Conservation (phyloP, 2,888 invertebrate species). For the Chaetoderma sp. region DNA sequence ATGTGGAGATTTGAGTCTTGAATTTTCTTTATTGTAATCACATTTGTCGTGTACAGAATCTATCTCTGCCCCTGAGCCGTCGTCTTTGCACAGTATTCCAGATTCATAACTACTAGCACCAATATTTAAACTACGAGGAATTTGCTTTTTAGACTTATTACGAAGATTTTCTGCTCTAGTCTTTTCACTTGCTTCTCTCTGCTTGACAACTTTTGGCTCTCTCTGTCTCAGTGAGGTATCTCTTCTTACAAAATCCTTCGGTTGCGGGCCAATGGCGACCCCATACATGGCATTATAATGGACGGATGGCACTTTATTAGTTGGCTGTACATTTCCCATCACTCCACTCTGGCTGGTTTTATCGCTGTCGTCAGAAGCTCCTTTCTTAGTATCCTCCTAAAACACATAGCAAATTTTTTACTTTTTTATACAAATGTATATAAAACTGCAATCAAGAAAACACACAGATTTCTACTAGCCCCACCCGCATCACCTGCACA, state of each 20-base stretch:
- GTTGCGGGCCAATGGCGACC: slow-evolving; percentile 32
- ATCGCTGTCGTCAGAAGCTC: too few relatives aligned
- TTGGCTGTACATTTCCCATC: slow-evolving; percentile 1
- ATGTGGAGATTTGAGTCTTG: slow-evolving; percentile 15
- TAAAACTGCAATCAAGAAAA: too few relatives aligned
- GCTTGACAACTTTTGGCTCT: slow-evolving; percentile 23
- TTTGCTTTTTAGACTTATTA: background rate
- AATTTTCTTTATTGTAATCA: slow-evolving; percentile 17
- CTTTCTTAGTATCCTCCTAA: background rate
- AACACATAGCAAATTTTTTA: too few relatives aligned
- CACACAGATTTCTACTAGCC: too few relatives aligned
- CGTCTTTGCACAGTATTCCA: too few relatives aligned
- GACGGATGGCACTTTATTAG: slow-evolving; percentile 17
- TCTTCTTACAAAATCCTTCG: too few relatives aligned
- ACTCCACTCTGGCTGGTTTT: too few relatives aligned
- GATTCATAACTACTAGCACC: background rate
- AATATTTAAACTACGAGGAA: background rate
- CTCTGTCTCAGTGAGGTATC: background rate
- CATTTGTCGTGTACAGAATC: too few relatives aligned
- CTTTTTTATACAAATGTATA: too few relatives aligned
- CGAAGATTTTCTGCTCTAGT: background rate
- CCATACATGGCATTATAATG: slow-evolving; percentile 34
- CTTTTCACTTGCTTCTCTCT: slow-evolving; percentile 21
- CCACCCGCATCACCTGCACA: too few relatives aligned
- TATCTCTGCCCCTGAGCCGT: too few relatives aligned